phyloP scores from a whole-genome alignment of 2,888 invertebrate species.

The Sinentomon sp. region DNA sequence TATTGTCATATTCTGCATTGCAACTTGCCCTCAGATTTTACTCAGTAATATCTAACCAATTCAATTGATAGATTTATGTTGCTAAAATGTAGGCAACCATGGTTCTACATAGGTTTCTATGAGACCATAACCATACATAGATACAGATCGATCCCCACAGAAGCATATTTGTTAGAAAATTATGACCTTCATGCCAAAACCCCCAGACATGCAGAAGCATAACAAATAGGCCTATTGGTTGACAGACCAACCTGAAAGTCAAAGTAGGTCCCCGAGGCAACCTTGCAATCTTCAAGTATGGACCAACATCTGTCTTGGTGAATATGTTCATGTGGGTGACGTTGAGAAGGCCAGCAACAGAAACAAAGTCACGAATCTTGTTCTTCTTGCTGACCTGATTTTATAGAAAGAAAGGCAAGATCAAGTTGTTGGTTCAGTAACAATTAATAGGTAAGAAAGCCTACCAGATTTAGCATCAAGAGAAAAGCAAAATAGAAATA shows the following conservation, averaged over 20 bases:
- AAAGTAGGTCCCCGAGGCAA: constrained; percentile 79
- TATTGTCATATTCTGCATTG: too few relatives aligned
- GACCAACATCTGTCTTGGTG: constrained; percentile 52
- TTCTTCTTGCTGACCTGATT: constrained; percentile 68
- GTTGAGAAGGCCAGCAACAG: constrained; percentile 65
- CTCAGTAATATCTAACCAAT: too few relatives aligned
- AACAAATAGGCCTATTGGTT: constrained; percentile 7
- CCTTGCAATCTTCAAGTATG: constrained; percentile 57
- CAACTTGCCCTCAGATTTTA: too few relatives aligned
- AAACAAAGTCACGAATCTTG: constrained; percentile 82
- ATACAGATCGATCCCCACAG: too few relatives aligned
- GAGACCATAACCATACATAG: too few relatives aligned
- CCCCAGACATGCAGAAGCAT: not conserved
- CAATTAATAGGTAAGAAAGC: not conserved
- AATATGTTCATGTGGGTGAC: constrained; percentile 79
- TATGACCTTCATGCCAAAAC: not conserved
- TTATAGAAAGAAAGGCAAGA: constrained; percentile 15
- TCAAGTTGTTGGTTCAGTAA: not conserved
- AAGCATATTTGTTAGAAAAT: too few relatives aligned
- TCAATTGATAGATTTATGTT: too few relatives aligned
- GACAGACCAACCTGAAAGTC: constrained; percentile 63
- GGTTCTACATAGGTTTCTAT: too few relatives aligned
- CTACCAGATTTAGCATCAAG: not conserved
- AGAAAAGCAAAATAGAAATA: not conserved
- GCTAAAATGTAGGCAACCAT: too few relatives aligned